Percentiles rank a stretch among this genome's conserved stretches.
These are phyloP conservation scores for Leptocoma aspasia DNA, from an alignment of 2,113 vertebrate species.

Conservation along the genomic window DNA sequence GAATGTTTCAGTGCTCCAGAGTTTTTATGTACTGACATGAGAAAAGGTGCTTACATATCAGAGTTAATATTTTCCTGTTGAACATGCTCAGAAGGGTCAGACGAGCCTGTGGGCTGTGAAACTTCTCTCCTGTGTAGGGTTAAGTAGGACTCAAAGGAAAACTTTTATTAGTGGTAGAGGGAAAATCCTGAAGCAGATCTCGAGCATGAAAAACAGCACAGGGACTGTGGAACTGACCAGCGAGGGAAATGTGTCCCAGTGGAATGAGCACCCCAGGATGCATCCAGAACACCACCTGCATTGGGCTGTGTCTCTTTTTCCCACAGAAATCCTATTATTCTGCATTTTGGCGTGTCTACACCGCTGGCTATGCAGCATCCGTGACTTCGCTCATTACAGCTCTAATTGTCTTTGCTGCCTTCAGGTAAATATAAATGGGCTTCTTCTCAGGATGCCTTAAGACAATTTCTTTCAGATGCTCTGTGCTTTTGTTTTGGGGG, in stretches of 20 bases:
- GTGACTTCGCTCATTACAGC: conserved; percentile 68
- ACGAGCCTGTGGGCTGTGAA: not conserved
- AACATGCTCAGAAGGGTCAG: not conserved
- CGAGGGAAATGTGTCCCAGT: not conserved
- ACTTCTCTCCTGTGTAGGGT: not conserved
- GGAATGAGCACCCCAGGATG: not conserved
- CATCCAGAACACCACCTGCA: not conserved
- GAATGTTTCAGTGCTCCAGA: not conserved
- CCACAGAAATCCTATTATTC: conserved; percentile 70
- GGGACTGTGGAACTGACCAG: not conserved
- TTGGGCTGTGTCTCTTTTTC: not conserved
- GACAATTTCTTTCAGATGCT: not conserved
- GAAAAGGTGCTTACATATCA: not conserved
- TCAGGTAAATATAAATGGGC: conserved; percentile 50
- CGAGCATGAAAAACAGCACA: accelerated
- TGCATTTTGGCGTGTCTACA: conserved; percentile 72
- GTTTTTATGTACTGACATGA: not conserved
- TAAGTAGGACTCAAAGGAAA: not conserved
- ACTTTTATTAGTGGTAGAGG: accelerated
- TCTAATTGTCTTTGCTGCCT: conserved; percentile 67
- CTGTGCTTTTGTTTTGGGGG: not conserved
- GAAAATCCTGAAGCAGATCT: not conserved
- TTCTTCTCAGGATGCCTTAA: not conserved
- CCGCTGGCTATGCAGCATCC: conserved; percentile 73
- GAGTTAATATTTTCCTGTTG: not conserved